These are phyloP conservation scores for Sturmia bella DNA, from an alignment of 2,888 invertebrate species.

Conservation along the genomic window DNA sequence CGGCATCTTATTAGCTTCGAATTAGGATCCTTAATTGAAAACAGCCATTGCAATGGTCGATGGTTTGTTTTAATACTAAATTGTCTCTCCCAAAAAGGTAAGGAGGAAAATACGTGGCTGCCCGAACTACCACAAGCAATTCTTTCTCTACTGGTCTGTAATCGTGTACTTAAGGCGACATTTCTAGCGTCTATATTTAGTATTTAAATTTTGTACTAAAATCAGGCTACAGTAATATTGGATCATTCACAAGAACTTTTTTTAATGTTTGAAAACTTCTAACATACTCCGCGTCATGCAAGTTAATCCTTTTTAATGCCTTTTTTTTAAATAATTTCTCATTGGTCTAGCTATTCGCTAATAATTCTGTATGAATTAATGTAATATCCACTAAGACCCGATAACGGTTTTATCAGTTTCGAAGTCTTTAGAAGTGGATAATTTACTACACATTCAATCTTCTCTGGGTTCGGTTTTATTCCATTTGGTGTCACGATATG, in stretches of 20 bases:
- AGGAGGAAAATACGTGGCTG: conserved; percentile 51
- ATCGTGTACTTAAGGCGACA: conserved; percentile 7
- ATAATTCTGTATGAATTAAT: conserved; percentile 45
- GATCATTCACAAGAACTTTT: conserved; percentile 16
- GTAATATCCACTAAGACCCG: conserved; percentile 67
- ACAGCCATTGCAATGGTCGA: conserved; percentile 51
- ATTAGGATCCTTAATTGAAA: conserved; percentile 3
- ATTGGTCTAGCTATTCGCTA: conserved; percentile 63
- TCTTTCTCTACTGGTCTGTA: conserved; percentile 19
- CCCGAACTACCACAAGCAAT: conserved; percentile 54
- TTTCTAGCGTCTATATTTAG: conserved; percentile 31
- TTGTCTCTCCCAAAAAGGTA: conserved; percentile 59
- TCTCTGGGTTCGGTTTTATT: conserved; percentile 76
- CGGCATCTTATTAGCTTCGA: too few relatives aligned
- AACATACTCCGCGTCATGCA: conserved; percentile 57
- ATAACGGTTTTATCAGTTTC: conserved; percentile 74
- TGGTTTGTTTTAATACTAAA: too few relatives aligned
- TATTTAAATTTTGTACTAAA: conserved; percentile 47
- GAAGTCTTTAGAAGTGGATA: conserved; percentile 71
- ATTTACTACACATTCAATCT: conserved; percentile 70
- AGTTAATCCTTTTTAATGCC: conserved; percentile 42
- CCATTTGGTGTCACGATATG: conserved; percentile 72
- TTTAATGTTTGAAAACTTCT: conserved; percentile 44
- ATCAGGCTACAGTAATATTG: conserved; percentile 48
- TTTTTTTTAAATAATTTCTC: conserved; percentile 64